Conservation (phyloP, 2,113 vertebrate species). For the Oryzias woworae region DNA sequence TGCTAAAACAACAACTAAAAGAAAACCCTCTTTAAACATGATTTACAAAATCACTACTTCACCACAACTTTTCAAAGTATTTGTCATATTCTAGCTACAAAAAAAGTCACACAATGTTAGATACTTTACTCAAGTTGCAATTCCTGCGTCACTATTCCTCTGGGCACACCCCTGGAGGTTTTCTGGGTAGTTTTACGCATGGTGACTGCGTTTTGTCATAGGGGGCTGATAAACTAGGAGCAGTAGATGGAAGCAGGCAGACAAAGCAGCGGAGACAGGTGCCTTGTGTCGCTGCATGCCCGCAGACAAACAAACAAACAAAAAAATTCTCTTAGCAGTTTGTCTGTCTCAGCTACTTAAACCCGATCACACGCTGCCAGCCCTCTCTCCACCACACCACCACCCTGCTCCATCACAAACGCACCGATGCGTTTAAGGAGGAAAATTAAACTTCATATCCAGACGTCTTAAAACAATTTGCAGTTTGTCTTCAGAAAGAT, state of each 20-base stretch:
- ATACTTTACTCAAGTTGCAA: too few relatives aligned
- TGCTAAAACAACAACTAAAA: too few relatives aligned
- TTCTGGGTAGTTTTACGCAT: background rate
- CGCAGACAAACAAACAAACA: conserved; percentile 4
- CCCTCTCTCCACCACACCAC: background rate
- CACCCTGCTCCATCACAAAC: conserved; percentile 14
- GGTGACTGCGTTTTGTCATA: background rate
- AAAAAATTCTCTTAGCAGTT: conserved; percentile 42
- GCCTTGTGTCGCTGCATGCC: conserved; percentile 33
- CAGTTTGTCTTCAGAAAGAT: too few relatives aligned
- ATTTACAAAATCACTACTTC: too few relatives aligned
- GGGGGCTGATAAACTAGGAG: conserved; percentile 25
- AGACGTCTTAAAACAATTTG: too few relatives aligned
- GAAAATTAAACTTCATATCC: conserved; percentile 7
- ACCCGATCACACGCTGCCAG: background rate
- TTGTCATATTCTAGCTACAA: too few relatives aligned
- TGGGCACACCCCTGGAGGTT: too few relatives aligned
- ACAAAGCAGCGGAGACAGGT: conserved; percentile 40
- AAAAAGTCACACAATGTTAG: too few relatives aligned
- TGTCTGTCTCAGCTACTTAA: conserved; percentile 5
- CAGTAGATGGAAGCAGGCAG: conserved; percentile 1
- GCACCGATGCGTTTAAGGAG: conserved; percentile 14
- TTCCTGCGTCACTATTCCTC: too few relatives aligned
- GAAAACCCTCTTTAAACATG: too few relatives aligned
- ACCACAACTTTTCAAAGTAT: too few relatives aligned